Evolutionary conservation across 2,113 vertebrate species (phyloP).

Genomic region (Suricata suricatta): DNA sequence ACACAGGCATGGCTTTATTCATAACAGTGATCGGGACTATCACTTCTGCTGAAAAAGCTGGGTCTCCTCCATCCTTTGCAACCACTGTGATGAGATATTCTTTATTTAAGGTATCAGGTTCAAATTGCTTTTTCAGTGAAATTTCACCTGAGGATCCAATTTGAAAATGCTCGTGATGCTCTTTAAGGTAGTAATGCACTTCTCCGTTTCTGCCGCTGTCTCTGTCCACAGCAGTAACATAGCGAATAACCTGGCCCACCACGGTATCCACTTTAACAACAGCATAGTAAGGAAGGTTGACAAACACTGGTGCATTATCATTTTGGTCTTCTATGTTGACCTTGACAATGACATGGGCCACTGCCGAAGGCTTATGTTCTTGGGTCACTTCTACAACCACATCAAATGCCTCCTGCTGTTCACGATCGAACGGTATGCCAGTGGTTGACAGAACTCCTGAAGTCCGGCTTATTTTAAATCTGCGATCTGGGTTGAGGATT

Average conservation of each 20-base stretch:
- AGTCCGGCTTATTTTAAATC: slow-evolving; percentile 94
- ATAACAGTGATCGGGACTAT: slow-evolving; percentile 93
- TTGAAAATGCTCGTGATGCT: slow-evolving; percentile 92
- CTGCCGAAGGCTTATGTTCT: slow-evolving; percentile 87
- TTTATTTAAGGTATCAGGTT: slow-evolving; percentile 90
- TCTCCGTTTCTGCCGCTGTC: slow-evolving; percentile 91
- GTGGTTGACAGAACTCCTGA: slow-evolving; percentile 96
- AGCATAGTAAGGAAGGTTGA: slow-evolving; percentile 96
- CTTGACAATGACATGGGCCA: slow-evolving; percentile 91
- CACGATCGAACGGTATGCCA: slow-evolving; percentile 94
- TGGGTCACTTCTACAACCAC: slow-evolving; percentile 94
- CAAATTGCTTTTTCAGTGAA: slow-evolving; percentile 91
- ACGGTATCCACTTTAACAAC: slow-evolving; percentile 92
- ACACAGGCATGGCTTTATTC: slow-evolving; percentile 96
- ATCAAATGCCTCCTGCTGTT: slow-evolving; percentile 91
- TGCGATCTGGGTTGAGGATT: slow-evolving; percentile 95
- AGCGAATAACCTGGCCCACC: slow-evolving; percentile 90
- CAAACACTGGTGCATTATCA: slow-evolving; percentile 94
- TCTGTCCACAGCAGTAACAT: slow-evolving; percentile 92
- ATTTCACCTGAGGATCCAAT: slow-evolving; percentile 91
- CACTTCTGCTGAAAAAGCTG: slow-evolving; percentile 90
- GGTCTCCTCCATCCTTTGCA: slow-evolving; percentile 92
- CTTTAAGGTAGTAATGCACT: slow-evolving; percentile 91
- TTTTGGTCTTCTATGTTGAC: slow-evolving; percentile 93
- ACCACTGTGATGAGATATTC: slow-evolving; percentile 92